These are phyloP conservation scores for Pseudolaguvia tuberculata DNA, from an alignment of 2,113 vertebrate species.

Conservation along the genomic window DNA sequence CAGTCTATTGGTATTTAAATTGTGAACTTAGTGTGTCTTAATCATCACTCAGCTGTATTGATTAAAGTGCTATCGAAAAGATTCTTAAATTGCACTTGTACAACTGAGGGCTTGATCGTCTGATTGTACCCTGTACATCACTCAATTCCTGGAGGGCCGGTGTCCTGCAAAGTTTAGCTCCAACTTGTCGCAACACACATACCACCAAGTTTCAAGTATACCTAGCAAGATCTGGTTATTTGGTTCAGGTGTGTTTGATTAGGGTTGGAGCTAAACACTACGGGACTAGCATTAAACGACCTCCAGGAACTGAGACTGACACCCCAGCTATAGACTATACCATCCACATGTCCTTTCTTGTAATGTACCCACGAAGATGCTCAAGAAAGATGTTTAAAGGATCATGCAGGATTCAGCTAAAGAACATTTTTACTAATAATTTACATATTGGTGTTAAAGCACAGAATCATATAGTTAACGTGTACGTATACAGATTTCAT, in stretches of 20 bases:
- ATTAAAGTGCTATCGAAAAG: slow-evolving; percentile 20
- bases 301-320: too few species aligned
- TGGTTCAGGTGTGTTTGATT: too few species aligned
- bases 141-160: too few species aligned
- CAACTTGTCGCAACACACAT: too few species aligned
- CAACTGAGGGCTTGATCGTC: slow-evolving; percentile 10
- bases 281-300: too few species aligned
- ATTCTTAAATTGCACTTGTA: slow-evolving; percentile 1
- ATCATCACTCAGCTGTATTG: slow-evolving; percentile 38
- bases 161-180: too few species aligned
- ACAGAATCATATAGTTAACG: not conserved
- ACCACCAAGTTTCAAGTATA: too few species aligned
- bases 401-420: not conserved
- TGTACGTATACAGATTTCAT: slow-evolving; percentile 21
- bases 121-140: not conserved
- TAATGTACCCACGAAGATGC: slow-evolving; percentile 1
- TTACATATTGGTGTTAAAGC: not conserved
- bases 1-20: slow-evolving; percentile 88
- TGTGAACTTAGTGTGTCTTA: slow-evolving; percentile 36
- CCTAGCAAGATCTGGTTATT: too few species aligned
- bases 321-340: too few species aligned
- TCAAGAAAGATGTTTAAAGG: slow-evolving; percentile 3
- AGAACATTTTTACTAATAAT: not conserved
- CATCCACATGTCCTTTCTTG: slow-evolving; percentile 12
- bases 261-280: too few species aligned